Percentiles rank a stretch among this genome's conserved stretches.
Conservation (phyloP, 2,888 invertebrate species). For the Digitonthophagus gazella region DNA sequence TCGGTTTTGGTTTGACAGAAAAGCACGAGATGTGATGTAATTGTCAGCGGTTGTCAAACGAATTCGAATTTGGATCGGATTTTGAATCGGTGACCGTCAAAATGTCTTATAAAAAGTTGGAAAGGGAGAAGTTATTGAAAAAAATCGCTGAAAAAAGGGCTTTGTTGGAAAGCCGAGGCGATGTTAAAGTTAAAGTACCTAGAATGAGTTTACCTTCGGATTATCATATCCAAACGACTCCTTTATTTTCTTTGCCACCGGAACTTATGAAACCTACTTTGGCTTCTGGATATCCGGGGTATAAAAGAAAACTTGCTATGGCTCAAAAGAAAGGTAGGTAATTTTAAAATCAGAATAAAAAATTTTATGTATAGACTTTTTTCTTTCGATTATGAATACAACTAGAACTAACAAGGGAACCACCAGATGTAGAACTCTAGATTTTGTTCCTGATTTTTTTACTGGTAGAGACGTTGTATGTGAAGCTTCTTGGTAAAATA, state of each 20-base stretch:
- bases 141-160: conserved; percentile 51
- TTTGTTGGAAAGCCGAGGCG: conserved; percentile 50
- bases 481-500: too few species aligned
- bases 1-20: too few species aligned
- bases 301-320: conserved; percentile 45
- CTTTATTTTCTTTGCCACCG: conserved; percentile 63
- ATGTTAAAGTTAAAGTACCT: conserved; percentile 57
- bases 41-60: conserved; percentile 6
- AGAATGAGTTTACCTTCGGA: conserved; percentile 58
- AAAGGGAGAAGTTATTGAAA: conserved; percentile 50
- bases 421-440: too few species aligned
- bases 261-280: conserved; percentile 53
- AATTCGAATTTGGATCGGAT: not conserved
- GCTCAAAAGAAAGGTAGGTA: conserved; percentile 45
- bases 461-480: too few species aligned
- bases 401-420: too few species aligned
- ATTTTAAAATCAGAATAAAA: too few species aligned
- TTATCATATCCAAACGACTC: conserved; percentile 57
- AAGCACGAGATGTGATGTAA: conserved; percentile 18
- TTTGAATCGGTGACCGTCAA: conserved; percentile 24
- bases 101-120: conserved; percentile 42
- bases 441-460: too few species aligned
- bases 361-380: too few species aligned
- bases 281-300: conserved; percentile 46
- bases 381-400: too few species aligned